Conservation (phyloP, 2,797 vertebrate species). For the Tiaroga cobitis region DNA sequence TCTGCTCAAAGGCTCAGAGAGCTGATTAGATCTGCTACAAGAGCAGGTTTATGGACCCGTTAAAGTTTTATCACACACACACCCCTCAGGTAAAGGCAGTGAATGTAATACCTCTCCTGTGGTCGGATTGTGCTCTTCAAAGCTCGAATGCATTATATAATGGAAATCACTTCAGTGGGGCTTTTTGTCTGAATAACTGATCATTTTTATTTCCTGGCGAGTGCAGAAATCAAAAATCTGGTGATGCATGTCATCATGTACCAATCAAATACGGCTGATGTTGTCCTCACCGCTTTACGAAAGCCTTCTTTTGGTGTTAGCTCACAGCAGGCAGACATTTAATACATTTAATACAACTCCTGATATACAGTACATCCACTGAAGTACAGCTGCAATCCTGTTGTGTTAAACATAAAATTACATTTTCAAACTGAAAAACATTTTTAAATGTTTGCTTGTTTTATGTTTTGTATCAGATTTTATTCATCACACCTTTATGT, state of each 20-base stretch:
- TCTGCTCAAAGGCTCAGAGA: conserved; percentile 73
- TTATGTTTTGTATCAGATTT: background rate
- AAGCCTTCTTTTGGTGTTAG: background rate
- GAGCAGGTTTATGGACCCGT: conserved; percentile 82
- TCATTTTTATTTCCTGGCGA: background rate
- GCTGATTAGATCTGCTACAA: conserved; percentile 71
- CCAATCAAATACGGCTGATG: background rate
- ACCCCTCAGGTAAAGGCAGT: conserved; percentile 83
- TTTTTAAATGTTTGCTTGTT: background rate
- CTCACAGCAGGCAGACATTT: conserved; percentile 68
- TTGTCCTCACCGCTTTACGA: conserved; percentile 66
- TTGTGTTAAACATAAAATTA: background rate
- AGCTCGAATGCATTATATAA: conserved; percentile 88
- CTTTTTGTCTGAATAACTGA: conserved; percentile 58
- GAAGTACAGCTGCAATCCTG: background rate
- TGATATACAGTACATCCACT: background rate
- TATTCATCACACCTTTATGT: background rate
- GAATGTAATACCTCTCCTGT: conserved; percentile 80
- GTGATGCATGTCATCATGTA: conserved; percentile 9
- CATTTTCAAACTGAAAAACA: too few relatives aligned
- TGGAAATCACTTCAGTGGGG: conserved; percentile 79
- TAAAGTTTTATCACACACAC: conserved; percentile 81
- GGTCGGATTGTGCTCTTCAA: conserved; percentile 76
- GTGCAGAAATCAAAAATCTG: background rate
- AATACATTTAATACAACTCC: too few relatives aligned